Conservation (phyloP, 2,888 invertebrate genomes). For the Venusia cambrica region DNA sequence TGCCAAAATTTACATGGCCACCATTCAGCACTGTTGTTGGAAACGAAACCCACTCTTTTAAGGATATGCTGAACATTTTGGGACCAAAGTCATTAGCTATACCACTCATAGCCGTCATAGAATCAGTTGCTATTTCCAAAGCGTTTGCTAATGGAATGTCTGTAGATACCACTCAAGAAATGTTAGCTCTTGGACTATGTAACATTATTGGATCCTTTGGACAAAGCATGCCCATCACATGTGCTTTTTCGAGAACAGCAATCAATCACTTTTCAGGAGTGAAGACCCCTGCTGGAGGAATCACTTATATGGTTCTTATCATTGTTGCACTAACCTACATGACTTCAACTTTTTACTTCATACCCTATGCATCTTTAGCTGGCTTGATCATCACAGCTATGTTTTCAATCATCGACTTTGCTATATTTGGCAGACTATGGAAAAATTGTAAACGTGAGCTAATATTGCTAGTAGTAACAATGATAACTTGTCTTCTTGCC, state of each 20-base stretch:
- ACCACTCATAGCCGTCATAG: conserved; percentile 86
- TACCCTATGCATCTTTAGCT: conserved; percentile 92
- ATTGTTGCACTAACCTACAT: conserved; percentile 89
- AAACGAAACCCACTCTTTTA: conserved; percentile 83
- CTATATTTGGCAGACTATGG: conserved; percentile 84
- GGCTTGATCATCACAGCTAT: conserved; percentile 96
- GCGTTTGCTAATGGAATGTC: conserved; percentile 88
- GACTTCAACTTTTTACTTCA: conserved; percentile 90
- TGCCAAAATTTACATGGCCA: conserved; percentile 84
- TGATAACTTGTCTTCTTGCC: conserved; percentile 44
- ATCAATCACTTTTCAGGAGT: conserved; percentile 95
- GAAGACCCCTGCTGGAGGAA: conserved; percentile 90
- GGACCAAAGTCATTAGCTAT: conserved; percentile 83
- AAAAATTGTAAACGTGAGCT: conserved; percentile 85
- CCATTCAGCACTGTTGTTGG: conserved; percentile 83
- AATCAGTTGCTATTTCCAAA: conserved; percentile 87
- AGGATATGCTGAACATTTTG: conserved; percentile 82
- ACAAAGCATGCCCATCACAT: conserved; percentile 92
- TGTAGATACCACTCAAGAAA: conserved; percentile 94
- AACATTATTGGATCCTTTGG: conserved; percentile 92
- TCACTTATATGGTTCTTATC: conserved; percentile 87
- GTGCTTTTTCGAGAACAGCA: conserved; percentile 93
- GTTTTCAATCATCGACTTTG: conserved; percentile 89
- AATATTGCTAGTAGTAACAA: conserved; percentile 47
- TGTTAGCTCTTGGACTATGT: conserved; percentile 91